Base-by-base conservation (phyloP, 1,140 invertebrate genomes). In the Drosophila nannoptera region DNA sequence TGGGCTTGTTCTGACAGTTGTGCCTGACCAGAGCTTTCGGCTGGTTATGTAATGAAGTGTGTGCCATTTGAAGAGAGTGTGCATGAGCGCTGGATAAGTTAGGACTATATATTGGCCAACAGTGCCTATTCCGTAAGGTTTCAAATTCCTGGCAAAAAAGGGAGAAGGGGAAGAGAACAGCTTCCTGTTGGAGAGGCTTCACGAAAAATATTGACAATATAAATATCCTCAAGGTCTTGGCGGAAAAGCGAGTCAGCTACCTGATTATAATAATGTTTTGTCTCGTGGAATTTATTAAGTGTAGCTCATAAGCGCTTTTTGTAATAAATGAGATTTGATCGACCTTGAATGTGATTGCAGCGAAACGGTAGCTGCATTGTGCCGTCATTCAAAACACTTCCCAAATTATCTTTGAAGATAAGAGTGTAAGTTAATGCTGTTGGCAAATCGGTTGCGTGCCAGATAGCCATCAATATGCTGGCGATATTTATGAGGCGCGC, bases 401-500 rank as follows among this genome's bases (percentile, higher is more conserved):
- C 76, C 78, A 83, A 83, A 84, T 83, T 83, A 83, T 83, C 76
- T 83, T 72, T 55, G 49, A 29, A 49, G 56, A 58, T 61, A 46
- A 50, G 38, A 29, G 52, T 60, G 45, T 38, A 62, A 43, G 45
- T 64, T 69, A 53, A 33, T 65, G 56, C 54, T 54, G 43, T 8
- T 59, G 58, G 43, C 52, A 64, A 69, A 69, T 71, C 60, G 58
- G 71, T 83, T 83, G 78, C 78, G 78, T 83, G 78, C 69, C 78
- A 80, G 80, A 83, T 84, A 84, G 49, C 73, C 78, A 83, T 83
- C 78, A 83, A 84, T 83, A 83, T 83, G 80, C 80, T 84, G 78
- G 80, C 78, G 80, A 83, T 83, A 83, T 83, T 83, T 83, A 83
- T 83, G 80, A 84, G 78, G 73, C 78, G 80, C 78, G 78, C 78